phyloP scores from a whole-genome alignment of 2,888 invertebrate species.

The Drosophila conformis region DNA sequence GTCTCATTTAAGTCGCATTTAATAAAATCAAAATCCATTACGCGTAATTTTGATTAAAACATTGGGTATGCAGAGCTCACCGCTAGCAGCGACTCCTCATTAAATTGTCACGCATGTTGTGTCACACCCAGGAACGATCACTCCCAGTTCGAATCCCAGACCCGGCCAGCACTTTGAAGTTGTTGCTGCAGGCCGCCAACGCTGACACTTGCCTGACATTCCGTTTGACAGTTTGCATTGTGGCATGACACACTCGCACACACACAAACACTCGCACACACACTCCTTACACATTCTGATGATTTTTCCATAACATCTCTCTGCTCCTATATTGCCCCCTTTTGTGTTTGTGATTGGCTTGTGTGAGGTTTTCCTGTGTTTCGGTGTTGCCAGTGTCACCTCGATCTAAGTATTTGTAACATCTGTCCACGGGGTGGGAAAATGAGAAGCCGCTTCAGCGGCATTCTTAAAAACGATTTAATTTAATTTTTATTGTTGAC shows the following conservation, averaged over 20 bases:
- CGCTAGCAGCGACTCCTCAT: constrained; percentile 72
- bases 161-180: constrained; percentile 66
- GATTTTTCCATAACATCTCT: constrained; percentile 43
- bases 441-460: constrained; percentile 29
- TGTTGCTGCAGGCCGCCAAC: constrained; percentile 60
- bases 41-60: constrained; percentile 79
- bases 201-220: constrained; percentile 75
- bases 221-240: constrained; percentile 73
- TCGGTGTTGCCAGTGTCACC: constrained; percentile 23
- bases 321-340: constrained; percentile 3
- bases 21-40: constrained; percentile 81
- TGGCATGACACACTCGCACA: constrained; percentile 63
- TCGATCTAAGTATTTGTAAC: constrained; percentile 63
- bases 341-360: constrained; percentile 58
- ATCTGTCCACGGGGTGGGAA: constrained; percentile 59
- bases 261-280: constrained; percentile 18
- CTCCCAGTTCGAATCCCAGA: constrained; percentile 8
- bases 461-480: constrained; percentile 77
- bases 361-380: constrained; percentile 7
- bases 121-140: constrained; percentile 26
- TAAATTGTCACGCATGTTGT: constrained; percentile 84
- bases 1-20: constrained; percentile 79
- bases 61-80: constrained; percentile 50
- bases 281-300: constrained; percentile 54
- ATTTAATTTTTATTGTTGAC: constrained; percentile 80